Evolutionary conservation across 2,888 invertebrate species (phyloP).

Genomic region (Diploptera punctata): DNA sequence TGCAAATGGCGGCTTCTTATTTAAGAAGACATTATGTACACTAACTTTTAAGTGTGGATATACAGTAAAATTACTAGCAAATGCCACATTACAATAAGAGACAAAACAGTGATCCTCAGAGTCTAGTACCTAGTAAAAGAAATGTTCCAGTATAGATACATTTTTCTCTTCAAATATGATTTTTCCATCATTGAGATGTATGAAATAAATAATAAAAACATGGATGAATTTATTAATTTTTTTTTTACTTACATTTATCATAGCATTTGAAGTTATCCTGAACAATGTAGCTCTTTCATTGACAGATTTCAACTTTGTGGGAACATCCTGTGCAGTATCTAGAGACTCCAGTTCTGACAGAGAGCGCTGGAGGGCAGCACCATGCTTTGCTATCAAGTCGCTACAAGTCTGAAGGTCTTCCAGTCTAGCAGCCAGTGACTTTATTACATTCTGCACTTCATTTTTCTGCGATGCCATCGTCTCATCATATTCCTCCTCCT

Average conservation of each 20-base stretch:
- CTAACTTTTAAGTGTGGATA: no score
- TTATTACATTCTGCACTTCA: constrained; percentile 61
- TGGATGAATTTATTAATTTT: no score
- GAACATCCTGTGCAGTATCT: constrained; percentile 64
- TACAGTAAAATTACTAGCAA: no score
- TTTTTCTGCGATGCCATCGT: constrained; percentile 60
- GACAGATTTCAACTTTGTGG: constrained; percentile 84
- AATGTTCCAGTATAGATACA: no score
- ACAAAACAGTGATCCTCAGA: no score
- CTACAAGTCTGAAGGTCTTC: constrained; percentile 92
- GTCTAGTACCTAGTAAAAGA: no score
- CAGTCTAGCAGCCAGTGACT: constrained; percentile 74
- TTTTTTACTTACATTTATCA: constrained; percentile 93
- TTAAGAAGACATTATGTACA: no score
- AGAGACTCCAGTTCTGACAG: constrained; percentile 78
- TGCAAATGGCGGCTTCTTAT: no score
- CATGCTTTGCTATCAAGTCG: constrained; percentile 89
- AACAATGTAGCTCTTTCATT: constrained; percentile 95
- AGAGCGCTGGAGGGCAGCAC: constrained; percentile 80
- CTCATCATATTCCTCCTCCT: constrained; percentile 79
- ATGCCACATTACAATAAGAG: no score
- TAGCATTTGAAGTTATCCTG: constrained; percentile 93
- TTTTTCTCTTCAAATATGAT: no score
- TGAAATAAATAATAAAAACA: no score
- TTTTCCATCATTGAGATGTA: no score